Evolutionary conservation across 1,140 invertebrate genomes (phyloP).

Genomic region (Penaeus indicus): DNA sequence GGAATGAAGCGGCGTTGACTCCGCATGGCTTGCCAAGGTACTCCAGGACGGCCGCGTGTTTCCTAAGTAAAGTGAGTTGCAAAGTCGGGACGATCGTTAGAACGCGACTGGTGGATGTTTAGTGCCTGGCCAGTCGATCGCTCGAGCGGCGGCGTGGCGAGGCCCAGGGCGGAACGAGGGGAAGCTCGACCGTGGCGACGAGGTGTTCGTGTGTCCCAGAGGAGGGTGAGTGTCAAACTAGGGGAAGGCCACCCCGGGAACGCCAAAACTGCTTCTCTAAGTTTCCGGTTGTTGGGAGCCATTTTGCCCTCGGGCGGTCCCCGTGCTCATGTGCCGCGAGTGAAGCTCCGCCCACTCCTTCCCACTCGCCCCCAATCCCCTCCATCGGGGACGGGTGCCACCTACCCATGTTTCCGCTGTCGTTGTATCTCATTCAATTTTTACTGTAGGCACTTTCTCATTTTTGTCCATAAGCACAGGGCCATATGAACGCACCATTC

Average conservation of each 20-base stretch:
- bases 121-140: too few species aligned
- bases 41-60: too few species aligned
- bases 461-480: neutral
- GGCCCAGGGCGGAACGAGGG: constrained; percentile 31
- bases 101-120: too few species aligned
- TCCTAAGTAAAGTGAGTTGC: too few species aligned
- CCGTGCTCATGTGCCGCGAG: constrained; percentile 60
- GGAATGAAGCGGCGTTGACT: too few species aligned
- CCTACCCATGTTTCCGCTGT: neutral
- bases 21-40: too few species aligned
- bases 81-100: too few species aligned
- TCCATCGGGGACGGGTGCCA: neutral
- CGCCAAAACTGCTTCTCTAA: constrained; percentile 64
- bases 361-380: constrained; percentile 23
- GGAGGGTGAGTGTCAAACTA: constrained; percentile 63
- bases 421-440: neutral
- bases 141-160: neutral
- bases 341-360: constrained; percentile 51
- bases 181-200: constrained; percentile 15
- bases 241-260: constrained; percentile 61
- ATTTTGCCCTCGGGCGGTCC: constrained; percentile 60
- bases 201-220: constrained; percentile 59
- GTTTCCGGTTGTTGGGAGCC: constrained; percentile 64
- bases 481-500: too few species aligned
- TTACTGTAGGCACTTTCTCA: neutral